phyloP scores from a whole-genome alignment of 2,888 invertebrate genomes.

The Clitarchus hookeri region DNA sequence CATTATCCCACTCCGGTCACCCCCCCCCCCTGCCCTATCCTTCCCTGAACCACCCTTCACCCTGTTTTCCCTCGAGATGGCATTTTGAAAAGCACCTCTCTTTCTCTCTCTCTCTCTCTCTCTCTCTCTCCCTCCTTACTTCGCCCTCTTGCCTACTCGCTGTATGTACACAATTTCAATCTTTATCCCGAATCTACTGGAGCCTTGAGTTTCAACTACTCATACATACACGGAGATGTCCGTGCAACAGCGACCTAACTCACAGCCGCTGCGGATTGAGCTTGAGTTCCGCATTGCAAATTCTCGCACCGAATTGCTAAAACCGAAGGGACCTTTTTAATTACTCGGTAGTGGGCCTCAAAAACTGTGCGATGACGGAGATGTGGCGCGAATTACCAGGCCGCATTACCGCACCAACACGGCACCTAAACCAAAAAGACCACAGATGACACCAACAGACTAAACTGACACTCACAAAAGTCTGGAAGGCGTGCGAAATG shows the following conservation, averaged over 20 bases:
- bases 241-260: slow-evolving; percentile 11
- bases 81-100: slow-evolving; percentile 25
- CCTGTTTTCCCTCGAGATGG: slow-evolving; percentile 27
- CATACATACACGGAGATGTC: slow-evolving; percentile 20
- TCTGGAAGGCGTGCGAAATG: no score
- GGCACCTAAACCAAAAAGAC: no score
- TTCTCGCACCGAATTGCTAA: no score
- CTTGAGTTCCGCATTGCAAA: no score
- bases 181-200: slow-evolving; percentile 38
- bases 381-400: no score
- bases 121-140: background rate
- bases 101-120: no score
- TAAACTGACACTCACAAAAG: no score
- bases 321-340: no score
- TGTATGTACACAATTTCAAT: slow-evolving; percentile 40
- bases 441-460: no score
- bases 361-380: no score
- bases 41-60: background rate
- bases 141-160: slow-evolving; percentile 22
- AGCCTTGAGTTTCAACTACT: slow-evolving; percentile 25
- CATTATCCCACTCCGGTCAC: slow-evolving; percentile 24
- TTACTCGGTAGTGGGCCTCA: no score
- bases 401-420: no score
- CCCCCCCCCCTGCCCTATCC: background rate
- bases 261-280: background rate